These are phyloP conservation scores for Pantherophis vulpinus DNA, from an alignment of 2,797 vertebrate species.

Conservation along the genomic window DNA sequence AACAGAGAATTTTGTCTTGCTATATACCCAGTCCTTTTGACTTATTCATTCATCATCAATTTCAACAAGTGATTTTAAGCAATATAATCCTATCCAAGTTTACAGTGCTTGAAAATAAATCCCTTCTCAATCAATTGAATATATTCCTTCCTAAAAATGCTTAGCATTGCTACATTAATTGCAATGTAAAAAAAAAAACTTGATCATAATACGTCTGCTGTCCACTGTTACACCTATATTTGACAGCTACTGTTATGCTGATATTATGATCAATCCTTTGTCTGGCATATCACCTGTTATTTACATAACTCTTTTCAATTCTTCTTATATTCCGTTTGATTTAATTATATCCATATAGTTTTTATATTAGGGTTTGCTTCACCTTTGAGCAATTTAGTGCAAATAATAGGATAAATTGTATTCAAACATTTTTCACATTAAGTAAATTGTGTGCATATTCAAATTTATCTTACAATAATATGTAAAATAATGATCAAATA, in stretches of 20 bases:
- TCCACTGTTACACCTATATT: background rate
- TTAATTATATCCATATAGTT: background rate
- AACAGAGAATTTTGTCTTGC: background rate
- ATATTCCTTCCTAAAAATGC: background rate
- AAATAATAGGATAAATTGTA: background rate
- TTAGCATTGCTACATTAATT: background rate
- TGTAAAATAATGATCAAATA: background rate
- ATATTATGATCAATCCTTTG: background rate
- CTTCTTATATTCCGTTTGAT: background rate
- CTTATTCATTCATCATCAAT: background rate
- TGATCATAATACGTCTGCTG: background rate
- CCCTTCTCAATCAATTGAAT: background rate
- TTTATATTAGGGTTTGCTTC: background rate
- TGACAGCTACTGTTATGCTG: background rate
- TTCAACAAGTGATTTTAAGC: background rate
- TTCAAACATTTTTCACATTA: background rate
- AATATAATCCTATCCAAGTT: background rate
- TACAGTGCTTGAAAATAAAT: background rate
- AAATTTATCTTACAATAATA: background rate
- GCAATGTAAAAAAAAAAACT: background rate
- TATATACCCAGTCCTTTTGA: background rate
- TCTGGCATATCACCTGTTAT: background rate
- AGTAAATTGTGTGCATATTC: background rate
- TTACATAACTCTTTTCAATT: background rate
- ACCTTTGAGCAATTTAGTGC: background rate